phyloP scores from a whole-genome alignment of 2,113 vertebrate genomes.

The Columbina picui region DNA sequence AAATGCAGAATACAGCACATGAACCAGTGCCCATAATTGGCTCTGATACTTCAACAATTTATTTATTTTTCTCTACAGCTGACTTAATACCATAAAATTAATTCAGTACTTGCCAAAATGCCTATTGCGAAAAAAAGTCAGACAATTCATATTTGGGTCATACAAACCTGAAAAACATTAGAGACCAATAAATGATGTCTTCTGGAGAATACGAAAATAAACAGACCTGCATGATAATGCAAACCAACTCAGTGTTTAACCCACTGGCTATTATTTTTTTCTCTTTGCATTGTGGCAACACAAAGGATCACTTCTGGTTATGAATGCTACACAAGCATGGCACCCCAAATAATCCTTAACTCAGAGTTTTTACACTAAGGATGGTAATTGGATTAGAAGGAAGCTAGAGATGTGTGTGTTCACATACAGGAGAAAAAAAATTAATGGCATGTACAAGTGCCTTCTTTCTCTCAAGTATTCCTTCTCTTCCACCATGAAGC shows the following conservation, averaged over 20 bases:
- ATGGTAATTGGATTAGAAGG: background rate
- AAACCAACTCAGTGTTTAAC: background rate
- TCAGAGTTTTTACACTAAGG: background rate
- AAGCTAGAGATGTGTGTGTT: background rate
- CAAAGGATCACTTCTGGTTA: background rate
- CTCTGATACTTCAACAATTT: constrained; percentile 55
- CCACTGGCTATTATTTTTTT: background rate
- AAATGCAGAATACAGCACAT: constrained; percentile 43
- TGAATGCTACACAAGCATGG: background rate
- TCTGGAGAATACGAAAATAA: constrained; percentile 44
- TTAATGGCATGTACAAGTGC: background rate
- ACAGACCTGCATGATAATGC: background rate
- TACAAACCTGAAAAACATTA: constrained; percentile 55
- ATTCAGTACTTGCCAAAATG: constrained; percentile 61
- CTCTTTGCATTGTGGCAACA: background rate
- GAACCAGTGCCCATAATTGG: constrained; percentile 64
- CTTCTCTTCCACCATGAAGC: background rate
- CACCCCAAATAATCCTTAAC: background rate
- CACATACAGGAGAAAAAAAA: background rate
- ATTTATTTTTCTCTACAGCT: constrained; percentile 67
- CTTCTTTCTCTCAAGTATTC: background rate
- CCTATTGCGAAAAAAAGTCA: constrained; percentile 41
- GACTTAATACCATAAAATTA: constrained; percentile 58
- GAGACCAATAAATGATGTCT: constrained; percentile 29
- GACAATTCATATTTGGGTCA: constrained; percentile 61